Evolutionary conservation across 2,797 vertebrate genomes (phyloP), one percentile per base, ranked within the genome.

Genomic region (Schizopygopsis malacanthus): DNA sequence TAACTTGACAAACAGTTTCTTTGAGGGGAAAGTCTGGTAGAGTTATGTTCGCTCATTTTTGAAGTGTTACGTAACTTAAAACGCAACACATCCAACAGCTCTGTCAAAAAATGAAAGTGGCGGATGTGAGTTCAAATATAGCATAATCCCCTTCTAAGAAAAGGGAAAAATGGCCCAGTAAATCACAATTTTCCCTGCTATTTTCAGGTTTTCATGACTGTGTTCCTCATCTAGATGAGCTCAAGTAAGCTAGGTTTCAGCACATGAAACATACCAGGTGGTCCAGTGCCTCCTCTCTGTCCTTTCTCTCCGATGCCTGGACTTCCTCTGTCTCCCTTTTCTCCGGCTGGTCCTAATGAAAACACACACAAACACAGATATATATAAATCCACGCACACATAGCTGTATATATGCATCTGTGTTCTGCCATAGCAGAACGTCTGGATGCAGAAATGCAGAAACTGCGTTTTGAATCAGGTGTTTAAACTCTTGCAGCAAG

Each of bases 261-360:
- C 81, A 12, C 45, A 67, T 72, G 12, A 79, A 79, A 95, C 92
- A 16, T 94, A 99, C 98, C 98, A 92, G 97, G 93, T 18, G 97
- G 94, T 85, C 96, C 96, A 0, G 96, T 91, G 41, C 89, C 93
- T 84, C 98, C 98, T 92, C 96, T 93, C 16, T 95, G 94, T 91
- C 98, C 98, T 92, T 96, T 96, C 91, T 97, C 96, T 90, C 97
- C 97, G 16, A 93, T 91, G 22, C 93, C 94, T 39, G 94, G 43
- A 61, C 39, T 61, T 67, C 97, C 98, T 92, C 97, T 95, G 45
- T 99, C 98, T 0, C 98, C 98, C 88, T 99, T 99, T 92, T 98
- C 97, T 92, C 98, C 98, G n/a, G 95, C 86, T 16, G 93, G 87
- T 84, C 98, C 98, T 99, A 93, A 37, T 88, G 22, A 86, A 90